A percentile compares a stretch with the other conserved stretches of the same genome.
These are phyloP conservation scores for Teinopalpus imperialis DNA, from an alignment of 2,888 invertebrate species.

Conservation along the genomic window DNA sequence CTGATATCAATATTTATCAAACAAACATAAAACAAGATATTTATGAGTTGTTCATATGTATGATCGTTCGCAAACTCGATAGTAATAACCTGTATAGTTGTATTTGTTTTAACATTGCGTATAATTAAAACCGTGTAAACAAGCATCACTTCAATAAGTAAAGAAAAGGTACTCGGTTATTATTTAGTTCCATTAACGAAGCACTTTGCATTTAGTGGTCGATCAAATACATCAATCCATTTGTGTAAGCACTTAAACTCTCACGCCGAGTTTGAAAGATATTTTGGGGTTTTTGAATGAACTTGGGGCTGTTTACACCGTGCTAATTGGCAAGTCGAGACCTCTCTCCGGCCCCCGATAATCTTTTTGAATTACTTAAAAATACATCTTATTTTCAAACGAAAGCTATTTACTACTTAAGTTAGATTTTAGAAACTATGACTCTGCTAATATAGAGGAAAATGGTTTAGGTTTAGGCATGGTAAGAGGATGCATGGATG, in stretches of 20 bases:
- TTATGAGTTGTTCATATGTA: too few relatives aligned
- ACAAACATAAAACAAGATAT: too few relatives aligned
- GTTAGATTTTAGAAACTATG: constrained; percentile 42
- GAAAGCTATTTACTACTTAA: constrained; percentile 38
- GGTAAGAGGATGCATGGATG: too few relatives aligned
- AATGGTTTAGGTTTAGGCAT: too few relatives aligned
- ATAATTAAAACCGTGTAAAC: constrained; percentile 18
- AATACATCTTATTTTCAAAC: constrained; percentile 63
- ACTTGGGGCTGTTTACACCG: constrained; percentile 34
- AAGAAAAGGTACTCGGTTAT: constrained; percentile 26
- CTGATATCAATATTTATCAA: too few relatives aligned
- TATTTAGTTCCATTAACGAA: constrained; percentile 27
- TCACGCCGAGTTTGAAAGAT: constrained; percentile 39
- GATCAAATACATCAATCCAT: constrained; percentile 47
- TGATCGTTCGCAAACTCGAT: too few relatives aligned
- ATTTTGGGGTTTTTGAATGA: constrained; percentile 39
- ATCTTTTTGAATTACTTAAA: constrained; percentile 61
- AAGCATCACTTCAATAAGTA: constrained; percentile 20
- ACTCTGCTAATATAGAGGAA: too few relatives aligned
- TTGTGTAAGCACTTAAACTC: constrained; percentile 51
- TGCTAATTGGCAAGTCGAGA: constrained; percentile 56
- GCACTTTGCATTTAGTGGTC: constrained; percentile 39
- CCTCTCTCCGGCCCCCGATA: constrained; percentile 40
- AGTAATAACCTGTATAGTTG: neutral
- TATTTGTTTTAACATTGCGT: constrained; percentile 12